Conservation (phyloP, 2,797 vertebrate genomes). For the Aldrovandia affinis region DNA sequence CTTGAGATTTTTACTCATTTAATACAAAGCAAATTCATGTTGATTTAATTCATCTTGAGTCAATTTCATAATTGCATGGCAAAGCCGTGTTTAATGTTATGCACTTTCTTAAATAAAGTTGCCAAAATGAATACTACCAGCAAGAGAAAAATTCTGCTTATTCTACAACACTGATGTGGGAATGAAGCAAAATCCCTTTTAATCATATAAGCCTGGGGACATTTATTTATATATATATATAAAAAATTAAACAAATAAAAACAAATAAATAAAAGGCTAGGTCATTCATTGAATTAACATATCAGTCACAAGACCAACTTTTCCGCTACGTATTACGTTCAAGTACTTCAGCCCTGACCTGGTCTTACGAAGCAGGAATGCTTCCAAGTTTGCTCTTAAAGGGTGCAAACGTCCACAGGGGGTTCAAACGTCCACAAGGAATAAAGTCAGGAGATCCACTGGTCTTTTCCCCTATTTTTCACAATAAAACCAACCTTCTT, state of each 20-base stretch:
- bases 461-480: not conserved
- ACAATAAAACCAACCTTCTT: no score
- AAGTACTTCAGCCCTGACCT: not conserved
- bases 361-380: not conserved
- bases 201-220: not conserved
- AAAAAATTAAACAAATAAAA: no score
- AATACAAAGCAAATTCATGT: not conserved
- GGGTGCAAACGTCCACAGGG: not conserved
- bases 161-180: not conserved
- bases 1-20: not conserved
- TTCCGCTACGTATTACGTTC: not conserved
- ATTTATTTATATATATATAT: not conserved
- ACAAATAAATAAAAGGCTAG: not conserved
- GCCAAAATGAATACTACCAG: not conserved
- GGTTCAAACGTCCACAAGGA: not conserved
- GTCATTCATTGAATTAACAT: not conserved
- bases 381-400: not conserved
- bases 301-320: not conserved
- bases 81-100: no score
- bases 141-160: not conserved
- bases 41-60: not conserved
- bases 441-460: not conserved
- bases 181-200: not conserved
- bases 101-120: not conserved
- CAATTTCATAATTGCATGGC: not conserved